Evolutionary conservation across 2,888 invertebrate genomes (phyloP), one percentile per base, ranked within the genome.

Genomic region (Coecobrya sp.): DNA sequence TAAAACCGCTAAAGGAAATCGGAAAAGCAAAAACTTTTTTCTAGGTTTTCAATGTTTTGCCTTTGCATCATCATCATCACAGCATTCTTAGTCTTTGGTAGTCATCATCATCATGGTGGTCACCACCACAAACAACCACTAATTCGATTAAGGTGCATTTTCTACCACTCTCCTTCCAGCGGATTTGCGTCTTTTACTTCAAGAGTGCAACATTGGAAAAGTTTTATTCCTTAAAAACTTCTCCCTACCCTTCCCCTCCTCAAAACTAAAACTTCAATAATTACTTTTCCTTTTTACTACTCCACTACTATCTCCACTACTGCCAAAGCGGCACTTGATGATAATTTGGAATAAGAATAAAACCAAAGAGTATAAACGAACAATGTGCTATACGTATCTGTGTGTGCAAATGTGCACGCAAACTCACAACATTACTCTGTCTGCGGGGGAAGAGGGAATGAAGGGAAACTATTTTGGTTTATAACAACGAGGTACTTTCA

Each of bases 81-180:
- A 5, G 19, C 59, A n/a, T 11, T 59, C 59, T 19, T 19, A 65
- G 27, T 10, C 25, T 22, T n/a, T 19, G 19, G 25, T 22, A 59
- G 22, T 59, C 19, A 19, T 59, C 19, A 59, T 59, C 59, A 59
- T 22, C 59, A 59, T 13, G 19, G 19, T 22, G 19, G 13, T 4
- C 59, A 19, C 59, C 19, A 59, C 59, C 65, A 65, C 2, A 65
- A 70, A 36, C 68, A 30, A 36, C 36, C 68, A 36, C 68, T 70
- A 36, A 70, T 70, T 70, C 68, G 68, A 70, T 70, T 70, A 70
- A 70, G 68, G 68, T 70, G 68, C 68, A 70, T 70, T 76, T 76
- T 49, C 76, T 22, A 25, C 76, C 10, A 76, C 22, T 7, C n/a
- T 8, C 30, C 68, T 68, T 2, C 36, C 36, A 2, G 36, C 36